Base-by-base conservation (phyloP, 2,797 vertebrate genomes). In the Myotis findleyi region DNA sequence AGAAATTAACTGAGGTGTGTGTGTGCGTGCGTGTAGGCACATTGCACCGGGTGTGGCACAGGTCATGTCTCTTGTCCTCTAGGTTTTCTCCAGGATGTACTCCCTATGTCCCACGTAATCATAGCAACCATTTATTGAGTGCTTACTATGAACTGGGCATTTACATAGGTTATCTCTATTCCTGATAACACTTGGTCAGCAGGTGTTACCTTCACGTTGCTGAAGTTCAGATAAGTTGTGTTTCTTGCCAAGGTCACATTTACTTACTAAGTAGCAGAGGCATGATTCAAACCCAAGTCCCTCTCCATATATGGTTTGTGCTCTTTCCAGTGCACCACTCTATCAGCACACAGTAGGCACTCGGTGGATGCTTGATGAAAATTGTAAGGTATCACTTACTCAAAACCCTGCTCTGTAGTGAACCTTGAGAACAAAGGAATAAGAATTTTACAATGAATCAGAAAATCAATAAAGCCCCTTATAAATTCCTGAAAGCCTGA, bases 401-500 rank as follows among this genome's bases (percentile, higher is more conserved):
- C 41, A 84, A 49, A 93, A 44, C 44, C n/a, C 36, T 51, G 41
- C 30, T 80, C 68, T 77, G 21, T 18, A 53, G 59, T 21, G 53
- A 93, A 68, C 47, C 21, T 49, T 62, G 27, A n/a, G 38, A 83
- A 83, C 51, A 82, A 88, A 96, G n/a, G 20, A 90, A 85, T 89
- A 66, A 87, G 96, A 75, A 89, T 53, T 83, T 86, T 27, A 53
- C 71, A 47, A 21, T 47, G 81, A 72, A 41, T 91, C 25, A 64
- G 73, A 80, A 93, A 80, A 76, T 41, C 59, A 81, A 66, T 64
- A 64, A 83, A 49, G 13, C 44, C 33, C 47, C 51, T 71, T 88
- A 47, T 71, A 79, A 86, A 81, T 88, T n/a, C 41, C 9, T 71
- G 64, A 44, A 77, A 51, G 69, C n/a, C 30, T 68, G 49, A 68